These are phyloP conservation scores for Noctuana brunneofusca DNA, from an alignment of 2,888 invertebrate genomes.

Conservation along the genomic window DNA sequence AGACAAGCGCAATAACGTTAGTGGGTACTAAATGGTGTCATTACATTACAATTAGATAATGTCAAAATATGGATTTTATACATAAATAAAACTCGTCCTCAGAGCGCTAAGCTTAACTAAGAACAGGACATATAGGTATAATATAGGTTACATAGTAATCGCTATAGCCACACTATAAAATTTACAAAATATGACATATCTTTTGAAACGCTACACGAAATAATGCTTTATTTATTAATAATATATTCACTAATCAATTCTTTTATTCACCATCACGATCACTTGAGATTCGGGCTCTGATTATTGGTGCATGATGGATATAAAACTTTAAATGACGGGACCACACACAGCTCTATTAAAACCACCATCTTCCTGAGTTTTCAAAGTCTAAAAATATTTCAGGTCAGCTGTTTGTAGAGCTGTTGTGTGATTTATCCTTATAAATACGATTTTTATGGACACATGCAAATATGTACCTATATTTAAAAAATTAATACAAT, in stretches of 20 bases:
- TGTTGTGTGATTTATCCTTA: not conserved
- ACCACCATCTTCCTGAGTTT: not conserved
- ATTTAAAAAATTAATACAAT: slow-evolving; percentile 30
- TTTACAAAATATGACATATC: slow-evolving; percentile 83
- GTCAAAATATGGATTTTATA: slow-evolving; percentile 49
- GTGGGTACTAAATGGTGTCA: slow-evolving; percentile 44
- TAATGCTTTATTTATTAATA: slow-evolving; percentile 60
- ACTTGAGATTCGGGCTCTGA: slow-evolving; percentile 52
- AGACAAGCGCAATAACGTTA: slow-evolving; percentile 45
- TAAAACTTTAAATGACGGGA: slow-evolving; percentile 26
- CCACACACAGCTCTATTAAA: slow-evolving; percentile 4
- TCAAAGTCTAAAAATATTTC: slow-evolving; percentile 6
- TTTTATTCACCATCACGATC: slow-evolving; percentile 67
- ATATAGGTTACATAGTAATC: slow-evolving; percentile 71
- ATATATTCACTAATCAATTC: slow-evolving; percentile 79
- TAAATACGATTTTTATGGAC: slow-evolving; percentile 12
- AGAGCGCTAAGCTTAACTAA: slow-evolving; percentile 80
- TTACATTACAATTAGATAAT: slow-evolving; percentile 43
- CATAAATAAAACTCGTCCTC: slow-evolving; percentile 70
- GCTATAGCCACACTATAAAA: slow-evolving; percentile 82
- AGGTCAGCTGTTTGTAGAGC: not conserved
- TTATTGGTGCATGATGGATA: slow-evolving; percentile 40
- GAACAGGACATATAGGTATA: slow-evolving; percentile 64
- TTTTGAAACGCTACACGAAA: slow-evolving; percentile 80
- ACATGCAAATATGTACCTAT: slow-evolving; percentile 8